A percentile compares a stretch with the other conserved stretches of the same genome.
Conservation (phyloP, 2,113 vertebrate genomes). For the Lepidothrix coronata region DNA sequence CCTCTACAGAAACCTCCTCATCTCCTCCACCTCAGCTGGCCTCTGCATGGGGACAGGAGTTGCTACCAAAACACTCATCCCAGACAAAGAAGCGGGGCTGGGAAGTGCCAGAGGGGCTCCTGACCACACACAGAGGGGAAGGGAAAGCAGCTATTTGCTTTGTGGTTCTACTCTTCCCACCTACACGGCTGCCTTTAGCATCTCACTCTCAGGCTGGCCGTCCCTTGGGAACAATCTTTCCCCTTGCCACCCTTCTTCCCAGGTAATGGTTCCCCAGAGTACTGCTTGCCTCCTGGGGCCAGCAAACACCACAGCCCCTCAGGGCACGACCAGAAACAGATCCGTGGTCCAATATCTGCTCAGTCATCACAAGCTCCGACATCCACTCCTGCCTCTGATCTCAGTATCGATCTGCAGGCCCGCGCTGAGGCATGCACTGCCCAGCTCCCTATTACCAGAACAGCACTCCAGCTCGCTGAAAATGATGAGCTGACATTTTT, state of each 20-base stretch:
- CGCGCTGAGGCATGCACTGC: not conserved
- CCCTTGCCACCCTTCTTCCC: rapidly evolving
- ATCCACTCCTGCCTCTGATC: slow-evolving; percentile 39
- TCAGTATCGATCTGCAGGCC: slow-evolving; percentile 17
- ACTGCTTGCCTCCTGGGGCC: not conserved
- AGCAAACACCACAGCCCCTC: not conserved
- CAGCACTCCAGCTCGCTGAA: not conserved
- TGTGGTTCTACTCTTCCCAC: not conserved
- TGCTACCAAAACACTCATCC: not conserved
- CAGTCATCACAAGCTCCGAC: slow-evolving; percentile 32
- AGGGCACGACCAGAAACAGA: not conserved
- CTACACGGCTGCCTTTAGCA: not conserved
- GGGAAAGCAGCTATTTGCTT: not conserved
- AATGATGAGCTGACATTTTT: slow-evolving; percentile 43
- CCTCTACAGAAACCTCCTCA: not conserved
- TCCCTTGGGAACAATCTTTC: not conserved
- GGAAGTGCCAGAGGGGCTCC: not conserved
- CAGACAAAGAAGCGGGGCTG: not conserved
- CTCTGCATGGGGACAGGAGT: rapidly evolving
- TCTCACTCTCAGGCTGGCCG: rapidly evolving
- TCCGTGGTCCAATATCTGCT: not conserved
- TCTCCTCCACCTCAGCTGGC: not conserved
- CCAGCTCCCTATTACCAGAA: slow-evolving; percentile 54
- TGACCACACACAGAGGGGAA: not conserved
- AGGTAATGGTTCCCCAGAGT: not conserved